Conservation (phyloP, 2,888 invertebrate species). For the Cheilosia soror region DNA sequence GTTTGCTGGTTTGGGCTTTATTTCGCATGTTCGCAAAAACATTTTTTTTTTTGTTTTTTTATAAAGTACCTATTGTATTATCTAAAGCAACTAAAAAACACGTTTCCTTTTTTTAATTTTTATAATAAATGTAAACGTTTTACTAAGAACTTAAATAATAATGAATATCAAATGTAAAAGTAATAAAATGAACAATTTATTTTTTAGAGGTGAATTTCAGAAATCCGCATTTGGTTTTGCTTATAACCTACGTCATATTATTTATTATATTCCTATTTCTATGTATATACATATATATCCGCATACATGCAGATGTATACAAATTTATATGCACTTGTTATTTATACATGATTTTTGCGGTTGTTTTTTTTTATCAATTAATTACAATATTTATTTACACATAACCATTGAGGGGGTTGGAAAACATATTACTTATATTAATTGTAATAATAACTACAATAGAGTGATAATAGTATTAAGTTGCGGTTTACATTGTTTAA, state of each 20-base stretch:
- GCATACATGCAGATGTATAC: slow-evolving; percentile 61
- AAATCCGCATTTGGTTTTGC: slow-evolving; percentile 74
- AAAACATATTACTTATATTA: slow-evolving; percentile 61
- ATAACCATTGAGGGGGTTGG: slow-evolving; percentile 51
- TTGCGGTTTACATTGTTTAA: slow-evolving; percentile 54
- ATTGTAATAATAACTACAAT: slow-evolving; percentile 71
- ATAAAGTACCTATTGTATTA: background rate
- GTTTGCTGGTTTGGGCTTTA: slow-evolving; percentile 35
- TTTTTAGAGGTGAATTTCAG: slow-evolving; percentile 65
- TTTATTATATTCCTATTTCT: slow-evolving; percentile 44
- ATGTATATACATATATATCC: slow-evolving; percentile 74
- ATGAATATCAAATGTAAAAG: slow-evolving; percentile 70
- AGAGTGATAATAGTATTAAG: slow-evolving; percentile 73
- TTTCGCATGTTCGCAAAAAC: slow-evolving; percentile 17
- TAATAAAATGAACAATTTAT: slow-evolving; percentile 55
- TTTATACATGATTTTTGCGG: slow-evolving; percentile 62
- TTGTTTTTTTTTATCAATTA: slow-evolving; percentile 47
- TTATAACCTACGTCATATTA: slow-evolving; percentile 69
- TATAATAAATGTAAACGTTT: slow-evolving; percentile 48
- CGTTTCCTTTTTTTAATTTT: slow-evolving; percentile 4
- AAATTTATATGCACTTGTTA: slow-evolving; percentile 58
- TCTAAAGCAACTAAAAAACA: slow-evolving; percentile 41
- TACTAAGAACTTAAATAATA: slow-evolving; percentile 60
- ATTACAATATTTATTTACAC: slow-evolving; percentile 70
- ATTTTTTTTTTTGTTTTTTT: slow-evolving; percentile 16